Conservation (phyloP, 2,797 vertebrate genomes). For the Peromyscus melanophrys region DNA sequence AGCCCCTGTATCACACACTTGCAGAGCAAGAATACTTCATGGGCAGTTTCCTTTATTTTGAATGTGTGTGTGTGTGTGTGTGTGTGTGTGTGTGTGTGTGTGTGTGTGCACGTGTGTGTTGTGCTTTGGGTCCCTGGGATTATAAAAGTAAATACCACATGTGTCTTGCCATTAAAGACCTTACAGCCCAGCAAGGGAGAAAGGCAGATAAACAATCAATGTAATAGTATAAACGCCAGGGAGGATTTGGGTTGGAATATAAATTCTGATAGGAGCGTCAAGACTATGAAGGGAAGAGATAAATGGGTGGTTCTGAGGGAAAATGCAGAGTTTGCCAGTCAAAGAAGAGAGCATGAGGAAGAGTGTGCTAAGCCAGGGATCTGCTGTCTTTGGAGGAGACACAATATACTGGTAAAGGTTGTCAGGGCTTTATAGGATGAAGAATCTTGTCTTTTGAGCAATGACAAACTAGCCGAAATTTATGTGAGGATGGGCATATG, state of each 20-base stretch:
- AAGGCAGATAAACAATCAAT: conserved; percentile 51
- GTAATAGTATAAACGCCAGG: background rate
- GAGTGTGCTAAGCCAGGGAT: fast-evolving
- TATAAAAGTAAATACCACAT: conserved; percentile 55
- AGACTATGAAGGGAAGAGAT: background rate
- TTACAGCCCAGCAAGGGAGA: background rate
- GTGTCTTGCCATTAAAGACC: conserved; percentile 37
- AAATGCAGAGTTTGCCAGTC: background rate
- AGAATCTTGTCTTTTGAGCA: conserved; percentile 2
- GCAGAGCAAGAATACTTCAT: conserved; percentile 8
- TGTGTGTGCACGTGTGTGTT: background rate
- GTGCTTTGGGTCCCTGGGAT: background rate
- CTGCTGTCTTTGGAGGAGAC: background rate
- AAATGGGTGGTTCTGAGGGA: background rate
- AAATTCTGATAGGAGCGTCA: conserved; percentile 2
- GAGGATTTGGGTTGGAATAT: conserved; percentile 20
- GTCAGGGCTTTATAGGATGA: background rate
- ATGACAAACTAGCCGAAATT: background rate
- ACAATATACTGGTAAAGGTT: background rate
- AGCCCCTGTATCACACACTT: background rate
- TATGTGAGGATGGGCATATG: background rate
- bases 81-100: no score
- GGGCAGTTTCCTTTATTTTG: background rate
- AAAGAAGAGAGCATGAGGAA: background rate
- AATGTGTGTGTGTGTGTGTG: no score